phyloP scores from a whole-genome alignment of 2,113 vertebrate genomes.

The Anarhynchus alexandrinus region DNA sequence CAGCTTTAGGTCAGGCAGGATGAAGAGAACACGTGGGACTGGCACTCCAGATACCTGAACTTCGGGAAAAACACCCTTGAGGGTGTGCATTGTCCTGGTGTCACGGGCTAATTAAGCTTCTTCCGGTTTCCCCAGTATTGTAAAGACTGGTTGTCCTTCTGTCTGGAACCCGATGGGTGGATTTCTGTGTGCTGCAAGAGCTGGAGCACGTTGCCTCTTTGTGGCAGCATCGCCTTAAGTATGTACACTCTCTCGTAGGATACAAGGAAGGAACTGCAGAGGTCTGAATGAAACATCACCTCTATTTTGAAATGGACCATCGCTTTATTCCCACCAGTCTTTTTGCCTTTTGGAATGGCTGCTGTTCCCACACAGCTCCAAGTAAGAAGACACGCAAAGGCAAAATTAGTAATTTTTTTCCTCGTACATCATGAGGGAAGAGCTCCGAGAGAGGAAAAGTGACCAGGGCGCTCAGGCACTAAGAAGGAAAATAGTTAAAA shows the following conservation, averaged over 20 bases:
- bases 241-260: neutral
- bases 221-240: neutral
- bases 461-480: neutral
- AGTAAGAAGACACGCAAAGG: neutral
- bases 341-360: neutral
- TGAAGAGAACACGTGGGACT: neutral
- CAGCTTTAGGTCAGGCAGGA: neutral
- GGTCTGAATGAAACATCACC: neutral
- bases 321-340: neutral
- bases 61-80: neutral
- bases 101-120: neutral
- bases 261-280: neutral
- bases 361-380: neutral
- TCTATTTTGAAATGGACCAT: neutral
- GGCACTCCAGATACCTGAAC: neutral
- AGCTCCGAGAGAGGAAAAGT: slow-evolving; percentile 6
- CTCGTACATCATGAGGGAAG: neutral
- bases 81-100: neutral
- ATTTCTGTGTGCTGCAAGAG: neutral
- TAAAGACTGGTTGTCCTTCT: neutral
- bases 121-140: neutral
- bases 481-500: slow-evolving; percentile 54
- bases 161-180: neutral
- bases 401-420: neutral
- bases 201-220: neutral